Base-by-base conservation (phyloP, 1,140 invertebrate species). In the Drosophila nigrodunni region DNA sequence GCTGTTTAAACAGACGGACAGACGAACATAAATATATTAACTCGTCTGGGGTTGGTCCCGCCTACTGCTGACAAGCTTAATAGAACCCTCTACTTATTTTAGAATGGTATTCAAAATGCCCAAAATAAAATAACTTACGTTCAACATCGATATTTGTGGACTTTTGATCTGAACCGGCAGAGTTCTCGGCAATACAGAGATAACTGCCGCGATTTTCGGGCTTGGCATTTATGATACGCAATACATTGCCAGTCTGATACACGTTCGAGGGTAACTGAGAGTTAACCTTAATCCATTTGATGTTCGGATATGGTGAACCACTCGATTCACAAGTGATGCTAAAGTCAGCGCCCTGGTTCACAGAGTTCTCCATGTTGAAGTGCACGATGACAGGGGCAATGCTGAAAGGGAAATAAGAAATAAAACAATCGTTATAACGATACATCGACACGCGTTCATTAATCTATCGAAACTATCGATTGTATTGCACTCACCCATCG, bases 111-210 rank as follows among this genome's bases (percentile, higher is more conserved):
- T 43, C n/a, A 43, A 49, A 25, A 25, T 1, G 7, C 1, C 2
- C 46, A 15, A 54, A 4, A 64, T 4, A 13, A 7, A 37, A 2
- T 37, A 10, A 94, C 96, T 95, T 93, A 97, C 97, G 94, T 94
- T 98, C 97, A 77, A 99, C 96, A 92, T 97, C 96, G 43, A 99
- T 94, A 77, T 95, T 94, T 0, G 96, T 95, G 65, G 95, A 96
- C n/a, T 94, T 94, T 81, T 96, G 95, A 46, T 94, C 94, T 47
- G 91, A 93, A 11, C 94, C 94, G 10, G 93, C 75, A 21, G 87
- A 77, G 15, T 94, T 95, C 30, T 93, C 93, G 2, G 95, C 96
- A 9, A 94, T 94, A 80, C 97, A 98, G 7, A 96, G 91, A 82
- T 98, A 98, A 8, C 95, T 93, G 25, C 97, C 97, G 50, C 96